phyloP scores from a whole-genome alignment of 2,113 vertebrate genomes.

The Myanophis thanlyinensis region DNA sequence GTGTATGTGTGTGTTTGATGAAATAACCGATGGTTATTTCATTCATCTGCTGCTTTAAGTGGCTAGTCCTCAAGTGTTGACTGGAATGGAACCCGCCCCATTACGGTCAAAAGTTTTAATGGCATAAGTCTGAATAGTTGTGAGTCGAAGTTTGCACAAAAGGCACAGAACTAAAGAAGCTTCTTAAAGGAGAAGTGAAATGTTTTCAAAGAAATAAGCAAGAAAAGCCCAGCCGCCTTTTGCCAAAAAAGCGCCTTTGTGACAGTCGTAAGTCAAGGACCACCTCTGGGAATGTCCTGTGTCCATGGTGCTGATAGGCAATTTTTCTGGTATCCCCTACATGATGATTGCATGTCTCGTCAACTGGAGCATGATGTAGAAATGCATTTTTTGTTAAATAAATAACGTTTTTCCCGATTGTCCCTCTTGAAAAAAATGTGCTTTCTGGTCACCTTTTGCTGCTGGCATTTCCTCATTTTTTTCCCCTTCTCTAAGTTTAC shows the following conservation, averaged over 20 bases:
- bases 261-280: not conserved
- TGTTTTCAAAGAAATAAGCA: too few relatives aligned
- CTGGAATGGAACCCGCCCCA: too few relatives aligned
- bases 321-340: not conserved
- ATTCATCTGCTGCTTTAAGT: not conserved
- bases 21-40: too few relatives aligned
- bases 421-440: not conserved
- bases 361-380: not conserved
- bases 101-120: too few relatives aligned
- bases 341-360: not conserved
- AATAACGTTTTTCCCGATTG: not conserved
- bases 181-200: too few relatives aligned
- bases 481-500: slow-evolving; percentile 79
- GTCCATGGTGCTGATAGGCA: not conserved
- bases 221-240: too few relatives aligned
- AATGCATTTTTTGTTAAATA: not conserved
- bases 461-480: slow-evolving; percentile 1
- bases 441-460: not conserved
- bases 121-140: too few relatives aligned
- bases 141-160: too few relatives aligned
- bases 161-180: too few relatives aligned
- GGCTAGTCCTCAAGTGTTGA: not conserved
- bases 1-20: too few relatives aligned
- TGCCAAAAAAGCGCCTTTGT: not conserved
- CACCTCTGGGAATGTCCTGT: too few relatives aligned